Percentiles rank a stretch among this genome's conserved stretches.
phyloP scores from a whole-genome alignment of 2,113 vertebrate species.

The Apaloderma vittatum region DNA sequence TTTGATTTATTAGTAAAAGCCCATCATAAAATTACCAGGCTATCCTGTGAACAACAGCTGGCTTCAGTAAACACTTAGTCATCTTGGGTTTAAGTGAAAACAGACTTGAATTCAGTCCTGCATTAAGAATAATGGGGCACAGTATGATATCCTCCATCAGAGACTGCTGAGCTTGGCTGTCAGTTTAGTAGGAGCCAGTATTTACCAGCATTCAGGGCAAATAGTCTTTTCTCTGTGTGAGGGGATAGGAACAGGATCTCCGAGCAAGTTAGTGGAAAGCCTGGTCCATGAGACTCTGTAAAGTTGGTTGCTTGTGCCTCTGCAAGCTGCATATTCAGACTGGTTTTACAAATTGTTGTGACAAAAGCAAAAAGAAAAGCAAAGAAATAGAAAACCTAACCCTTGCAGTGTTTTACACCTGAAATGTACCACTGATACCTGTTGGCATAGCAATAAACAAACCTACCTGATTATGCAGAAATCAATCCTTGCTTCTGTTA shows the following conservation, averaged over 20 bases:
- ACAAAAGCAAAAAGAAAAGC: not conserved
- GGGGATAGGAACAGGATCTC: not conserved
- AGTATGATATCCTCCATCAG: not conserved
- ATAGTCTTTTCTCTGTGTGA: not conserved
- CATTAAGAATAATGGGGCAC: not conserved
- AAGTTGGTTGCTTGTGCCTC: not conserved
- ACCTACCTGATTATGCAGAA: not conserved
- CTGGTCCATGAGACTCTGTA: not conserved
- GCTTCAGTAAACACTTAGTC: constrained; percentile 57
- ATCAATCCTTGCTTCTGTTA: not conserved
- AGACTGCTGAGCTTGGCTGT: not conserved
- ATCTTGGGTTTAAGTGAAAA: constrained; percentile 64
- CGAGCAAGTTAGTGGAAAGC: not conserved
- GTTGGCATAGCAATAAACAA: not conserved
- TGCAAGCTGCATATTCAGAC: not conserved
- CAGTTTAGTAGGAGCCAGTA: not conserved
- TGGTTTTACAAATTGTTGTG: not conserved
- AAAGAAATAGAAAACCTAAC: not conserved
- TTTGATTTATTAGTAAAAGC: constrained; percentile 56
- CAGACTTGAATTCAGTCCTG: constrained; percentile 59
- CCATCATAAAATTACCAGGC: constrained; percentile 50
- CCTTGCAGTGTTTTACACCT: not conserved
- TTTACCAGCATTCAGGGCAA: not conserved
- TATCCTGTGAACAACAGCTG: constrained; percentile 61
- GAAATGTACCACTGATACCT: not conserved